These are phyloP conservation scores for Oreotragus oreotragus DNA, from an alignment of 2,113 vertebrate genomes.

Conservation along the genomic window DNA sequence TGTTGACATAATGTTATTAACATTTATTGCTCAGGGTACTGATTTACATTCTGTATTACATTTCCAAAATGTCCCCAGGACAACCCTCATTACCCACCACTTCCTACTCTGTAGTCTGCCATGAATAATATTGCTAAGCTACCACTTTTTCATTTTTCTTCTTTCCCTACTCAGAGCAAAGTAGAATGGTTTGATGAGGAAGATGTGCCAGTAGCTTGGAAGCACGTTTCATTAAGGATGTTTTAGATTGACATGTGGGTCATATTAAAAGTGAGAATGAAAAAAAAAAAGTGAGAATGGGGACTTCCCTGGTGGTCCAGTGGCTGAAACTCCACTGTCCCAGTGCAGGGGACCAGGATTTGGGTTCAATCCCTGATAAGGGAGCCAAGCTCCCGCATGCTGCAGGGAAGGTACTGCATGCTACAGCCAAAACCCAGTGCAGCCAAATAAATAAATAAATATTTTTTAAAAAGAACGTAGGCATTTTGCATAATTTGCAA, in stretches of 20 bases:
- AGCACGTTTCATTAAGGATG: background rate
- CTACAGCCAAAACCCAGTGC: background rate
- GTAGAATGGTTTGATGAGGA: background rate
- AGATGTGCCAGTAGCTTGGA: constrained; percentile 10
- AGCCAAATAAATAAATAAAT: background rate
- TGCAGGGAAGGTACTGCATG: background rate
- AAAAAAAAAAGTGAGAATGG: background rate
- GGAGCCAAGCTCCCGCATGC: background rate
- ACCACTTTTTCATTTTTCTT: background rate
- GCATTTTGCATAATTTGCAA: background rate
- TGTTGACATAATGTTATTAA: constrained; percentile 25
- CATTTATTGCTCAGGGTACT: background rate
- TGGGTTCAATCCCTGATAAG: background rate
- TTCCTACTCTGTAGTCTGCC: background rate
- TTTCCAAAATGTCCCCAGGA: constrained; percentile 20
- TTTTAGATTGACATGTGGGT: background rate
- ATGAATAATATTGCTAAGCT: background rate
- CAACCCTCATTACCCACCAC: background rate
- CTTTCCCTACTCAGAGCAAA: background rate
- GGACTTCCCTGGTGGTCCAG: background rate
- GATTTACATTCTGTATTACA: constrained; percentile 1
- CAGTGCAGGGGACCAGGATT: background rate
- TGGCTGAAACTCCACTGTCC: background rate
- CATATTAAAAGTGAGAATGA: constrained; percentile 17
- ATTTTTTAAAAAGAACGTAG: background rate